Conservation (phyloP, 2,113 vertebrate genomes). For the Gymnogyps californianus region DNA sequence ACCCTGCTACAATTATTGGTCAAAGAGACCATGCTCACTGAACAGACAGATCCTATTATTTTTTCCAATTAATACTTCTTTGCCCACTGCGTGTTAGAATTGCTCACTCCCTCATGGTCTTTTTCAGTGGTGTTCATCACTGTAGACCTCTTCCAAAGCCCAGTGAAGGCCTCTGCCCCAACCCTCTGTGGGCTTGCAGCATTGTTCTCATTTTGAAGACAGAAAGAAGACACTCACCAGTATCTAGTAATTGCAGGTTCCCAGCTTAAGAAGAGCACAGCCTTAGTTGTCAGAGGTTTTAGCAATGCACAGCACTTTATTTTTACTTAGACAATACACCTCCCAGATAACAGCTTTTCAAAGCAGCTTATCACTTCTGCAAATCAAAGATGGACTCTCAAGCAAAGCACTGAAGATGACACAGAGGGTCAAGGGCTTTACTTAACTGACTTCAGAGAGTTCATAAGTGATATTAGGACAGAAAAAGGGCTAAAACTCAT, state of each 20-base stretch:
- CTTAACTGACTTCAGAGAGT: not conserved
- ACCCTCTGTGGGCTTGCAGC: accelerated
- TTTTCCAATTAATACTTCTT: not conserved
- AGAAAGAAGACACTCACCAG: not conserved
- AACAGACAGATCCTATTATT: not conserved
- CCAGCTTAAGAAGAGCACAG: not conserved
- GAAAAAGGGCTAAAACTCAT: not conserved
- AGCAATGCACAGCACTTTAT: not conserved
- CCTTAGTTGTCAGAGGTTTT: not conserved
- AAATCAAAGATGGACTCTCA: not conserved
- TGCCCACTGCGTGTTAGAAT: accelerated
- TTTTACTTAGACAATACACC: not conserved
- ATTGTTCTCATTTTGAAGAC: not conserved
- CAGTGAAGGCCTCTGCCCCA: not conserved
- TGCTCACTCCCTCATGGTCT: not conserved
- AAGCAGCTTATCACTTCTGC: not conserved
- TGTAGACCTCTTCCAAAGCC: not conserved
- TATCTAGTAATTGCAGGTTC: not conserved
- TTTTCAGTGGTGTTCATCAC: not conserved
- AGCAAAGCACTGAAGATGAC: not conserved
- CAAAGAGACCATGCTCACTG: not conserved
- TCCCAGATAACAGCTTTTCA: not conserved
- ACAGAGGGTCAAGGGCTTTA: not conserved
- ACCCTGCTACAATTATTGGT: not conserved
- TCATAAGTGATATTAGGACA: not conserved